Percentiles rank a stretch among this genome's conserved stretches.
Conservation (phyloP, 2,113 vertebrate genomes). For the Anser brachyrhynchus region DNA sequence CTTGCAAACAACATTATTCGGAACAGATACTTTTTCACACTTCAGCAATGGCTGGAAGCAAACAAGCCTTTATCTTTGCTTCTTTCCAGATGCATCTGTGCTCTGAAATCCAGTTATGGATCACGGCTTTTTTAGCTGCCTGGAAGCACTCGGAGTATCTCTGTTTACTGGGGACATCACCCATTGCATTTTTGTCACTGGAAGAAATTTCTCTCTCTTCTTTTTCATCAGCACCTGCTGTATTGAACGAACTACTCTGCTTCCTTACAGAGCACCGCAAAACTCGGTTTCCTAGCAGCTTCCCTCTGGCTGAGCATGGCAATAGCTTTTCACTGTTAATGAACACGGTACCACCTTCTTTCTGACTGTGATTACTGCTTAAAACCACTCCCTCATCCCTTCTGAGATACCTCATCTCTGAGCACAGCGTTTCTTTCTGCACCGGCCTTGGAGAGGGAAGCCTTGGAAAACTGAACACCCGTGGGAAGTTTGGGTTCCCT, state of each 20-base stretch:
- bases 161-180: not conserved
- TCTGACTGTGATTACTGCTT: not conserved
- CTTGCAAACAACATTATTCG: not conserved
- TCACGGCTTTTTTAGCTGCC: conserved; percentile 63
- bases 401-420: conserved; percentile 48
- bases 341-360: not conserved
- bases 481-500: conserved; percentile 7
- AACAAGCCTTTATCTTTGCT: conserved; percentile 76
- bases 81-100: conserved; percentile 81
- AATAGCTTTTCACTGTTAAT: not conserved
- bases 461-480: conserved; percentile 63
- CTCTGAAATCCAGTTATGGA: conserved; percentile 82
- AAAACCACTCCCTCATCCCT: not conserved
- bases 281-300: not conserved
- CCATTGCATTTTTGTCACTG: not conserved
- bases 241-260: not conserved
- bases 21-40: conserved; percentile 64
- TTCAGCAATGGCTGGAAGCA: conserved; percentile 85
- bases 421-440: conserved; percentile 68
- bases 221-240: not conserved
- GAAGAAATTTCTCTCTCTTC: not conserved
- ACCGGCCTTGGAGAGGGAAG: conserved; percentile 64
- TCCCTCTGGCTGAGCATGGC: not conserved
- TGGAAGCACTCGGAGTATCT: not conserved
- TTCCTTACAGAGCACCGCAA: not conserved